A percentile compares a stretch with the other conserved stretches of the same genome.
phyloP scores from a whole-genome alignment of 2,888 invertebrate species.

The Melipona beecheii region DNA sequence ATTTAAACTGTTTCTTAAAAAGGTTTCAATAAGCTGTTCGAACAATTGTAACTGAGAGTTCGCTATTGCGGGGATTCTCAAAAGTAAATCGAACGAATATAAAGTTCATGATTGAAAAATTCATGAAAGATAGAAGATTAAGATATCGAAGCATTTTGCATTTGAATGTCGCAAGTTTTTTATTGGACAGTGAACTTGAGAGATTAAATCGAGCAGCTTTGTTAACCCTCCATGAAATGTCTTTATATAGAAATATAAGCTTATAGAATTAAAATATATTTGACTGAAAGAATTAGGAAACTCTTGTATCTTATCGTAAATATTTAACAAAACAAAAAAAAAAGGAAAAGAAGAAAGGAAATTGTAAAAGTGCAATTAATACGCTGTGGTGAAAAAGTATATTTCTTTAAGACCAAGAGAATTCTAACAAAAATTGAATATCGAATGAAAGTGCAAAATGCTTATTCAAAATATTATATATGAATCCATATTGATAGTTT shows the following conservation, averaged over 20 bases:
- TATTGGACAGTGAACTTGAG: background rate
- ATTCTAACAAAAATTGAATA: conserved; percentile 26
- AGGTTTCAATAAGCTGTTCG: conserved; percentile 26
- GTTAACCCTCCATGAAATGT: conserved; percentile 26
- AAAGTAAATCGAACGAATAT: conserved; percentile 14
- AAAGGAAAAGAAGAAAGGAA: background rate
- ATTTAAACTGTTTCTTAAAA: conserved; percentile 35
- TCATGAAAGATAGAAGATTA: conserved; percentile 9
- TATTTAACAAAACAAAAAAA: background rate
- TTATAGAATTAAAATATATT: conserved; percentile 17
- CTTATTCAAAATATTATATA: conserved; percentile 45
- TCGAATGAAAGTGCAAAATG: conserved; percentile 55
- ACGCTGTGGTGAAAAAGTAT: conserved; percentile 21
- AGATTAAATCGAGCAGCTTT: conserved; percentile 14
- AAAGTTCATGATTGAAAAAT: background rate
- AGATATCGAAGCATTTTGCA: conserved; percentile 53
- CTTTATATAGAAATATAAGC: conserved; percentile 44
- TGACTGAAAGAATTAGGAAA: background rate
- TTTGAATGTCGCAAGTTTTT: conserved; percentile 3
- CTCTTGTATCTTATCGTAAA: background rate
- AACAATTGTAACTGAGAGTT: conserved; percentile 36
- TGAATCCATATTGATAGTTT: conserved; percentile 38
- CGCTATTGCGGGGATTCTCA: conserved; percentile 51
- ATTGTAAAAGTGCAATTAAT: conserved; percentile 53
- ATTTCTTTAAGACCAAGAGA: conserved; percentile 14